Conservation (phyloP, 2,113 vertebrate species). For the Aspidoscelis tigris region DNA sequence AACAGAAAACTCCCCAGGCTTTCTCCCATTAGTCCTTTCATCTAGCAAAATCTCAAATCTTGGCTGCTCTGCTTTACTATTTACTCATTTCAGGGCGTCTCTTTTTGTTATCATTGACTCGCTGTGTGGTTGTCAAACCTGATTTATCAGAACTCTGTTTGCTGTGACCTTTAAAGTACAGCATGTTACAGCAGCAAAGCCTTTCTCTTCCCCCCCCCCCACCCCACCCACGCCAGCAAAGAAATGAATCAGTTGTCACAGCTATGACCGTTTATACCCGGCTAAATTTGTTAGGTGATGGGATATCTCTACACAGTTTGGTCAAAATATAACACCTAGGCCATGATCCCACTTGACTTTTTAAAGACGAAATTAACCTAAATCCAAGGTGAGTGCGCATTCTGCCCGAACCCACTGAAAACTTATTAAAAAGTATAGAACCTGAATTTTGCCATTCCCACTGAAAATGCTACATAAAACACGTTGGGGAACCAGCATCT, state of each 20-base stretch:
- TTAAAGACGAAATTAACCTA: too few species aligned
- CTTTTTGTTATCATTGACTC: constrained; percentile 68
- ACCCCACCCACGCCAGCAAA: constrained; percentile 48
- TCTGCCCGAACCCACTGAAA: too few species aligned
- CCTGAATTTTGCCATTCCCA: too few species aligned
- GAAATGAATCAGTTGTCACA: constrained; percentile 66
- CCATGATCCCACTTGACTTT: too few species aligned
- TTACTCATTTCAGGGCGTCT: constrained; percentile 65
- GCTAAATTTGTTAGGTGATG: constrained; percentile 51
- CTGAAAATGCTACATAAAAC: too few species aligned
- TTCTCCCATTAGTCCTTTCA: not conserved
- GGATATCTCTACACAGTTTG: constrained; percentile 44
- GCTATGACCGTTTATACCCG: constrained; percentile 61
- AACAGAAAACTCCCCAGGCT: not conserved
- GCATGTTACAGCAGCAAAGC: constrained; percentile 59
- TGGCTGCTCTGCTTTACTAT: constrained; percentile 38
- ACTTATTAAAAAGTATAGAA: too few species aligned
- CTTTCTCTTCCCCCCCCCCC: not conserved
- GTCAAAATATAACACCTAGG: constrained; percentile 31
- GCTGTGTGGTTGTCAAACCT: constrained; percentile 61
- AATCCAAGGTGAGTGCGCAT: too few species aligned
- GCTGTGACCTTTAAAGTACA: constrained; percentile 73
- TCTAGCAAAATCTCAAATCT: constrained; percentile 22
- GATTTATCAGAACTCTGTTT: constrained; percentile 72
- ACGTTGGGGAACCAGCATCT: too few species aligned